Evolutionary conservation across 2,113 vertebrate species (phyloP), one percentile per base, ranked within the genome.

Genomic region (Aplodontia rufa): DNA sequence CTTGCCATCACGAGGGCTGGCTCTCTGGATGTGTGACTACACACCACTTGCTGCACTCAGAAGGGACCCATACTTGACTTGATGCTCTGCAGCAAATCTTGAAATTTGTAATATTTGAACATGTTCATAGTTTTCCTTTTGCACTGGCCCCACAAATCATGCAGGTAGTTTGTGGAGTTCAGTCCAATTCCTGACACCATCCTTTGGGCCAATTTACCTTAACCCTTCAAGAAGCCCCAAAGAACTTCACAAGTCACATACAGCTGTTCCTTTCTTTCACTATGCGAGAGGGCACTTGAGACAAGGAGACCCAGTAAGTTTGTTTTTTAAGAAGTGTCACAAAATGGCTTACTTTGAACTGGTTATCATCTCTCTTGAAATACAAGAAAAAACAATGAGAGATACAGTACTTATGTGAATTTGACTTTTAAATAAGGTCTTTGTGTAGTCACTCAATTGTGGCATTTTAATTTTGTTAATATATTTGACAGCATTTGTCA

Each of bases 261-360:
- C 12, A 35, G 35, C 22, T 45, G 17, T 82, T 82, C 8, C 47
- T 30, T 28, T 69, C 62, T 64, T 94, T 90, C 75, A 89, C 76
- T 66, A 32, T 24, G 5, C n/a, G 32, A 0, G 2, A 84, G 80
- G 62, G 53, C 42, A 45, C 35, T 72, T 84, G 86, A 95, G 84
- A 17, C 37, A 71, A 58, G 16, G 75, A 68, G 53, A 13, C 40
- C 47, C 8, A 2, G 32, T 74, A 40, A 72, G 42, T 32, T 87
- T 76, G 8, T 69, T 89, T 86, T 64, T 96, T n/a, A 79, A n/a
- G n/a, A 90, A 80, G 53, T 92, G 49, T 91, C 72, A 80, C 6
- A 17, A 22, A 72, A 88, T 75, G 35, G 49, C 47, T 94, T 72
- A 17, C 22, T 90, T 90, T 95, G 37, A 71, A 37, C n/a, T 81